Evolutionary conservation across 2,888 invertebrate genomes (phyloP).

Genomic region (Amblyteles armatorius): DNA sequence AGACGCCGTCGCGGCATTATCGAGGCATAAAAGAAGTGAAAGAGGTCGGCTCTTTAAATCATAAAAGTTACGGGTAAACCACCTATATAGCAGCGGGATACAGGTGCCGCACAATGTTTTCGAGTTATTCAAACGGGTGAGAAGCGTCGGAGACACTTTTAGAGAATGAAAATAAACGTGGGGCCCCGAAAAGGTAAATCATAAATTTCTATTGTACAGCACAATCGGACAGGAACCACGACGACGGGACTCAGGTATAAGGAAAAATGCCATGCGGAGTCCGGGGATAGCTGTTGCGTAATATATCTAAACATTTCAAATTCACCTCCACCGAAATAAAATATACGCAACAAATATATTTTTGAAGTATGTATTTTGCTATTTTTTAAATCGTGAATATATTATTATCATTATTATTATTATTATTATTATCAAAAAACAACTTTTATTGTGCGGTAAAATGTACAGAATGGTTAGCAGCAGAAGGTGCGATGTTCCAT

Average conservation of each 20-base stretch:
- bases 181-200: constrained; percentile 17
- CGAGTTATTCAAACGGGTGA: background rate
- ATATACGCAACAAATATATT: no score
- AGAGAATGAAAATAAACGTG: constrained; percentile 13
- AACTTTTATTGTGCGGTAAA: no score
- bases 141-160: constrained; percentile 32
- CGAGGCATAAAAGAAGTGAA: background rate
- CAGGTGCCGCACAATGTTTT: constrained; percentile 5
- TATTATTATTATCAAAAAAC: no score
- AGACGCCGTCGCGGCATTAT: constrained; percentile 41
- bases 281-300: no score
- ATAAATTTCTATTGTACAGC: constrained; percentile 8
- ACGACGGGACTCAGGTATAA: background rate
- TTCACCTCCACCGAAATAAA: no score
- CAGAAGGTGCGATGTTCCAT: no score
- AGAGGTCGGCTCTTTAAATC: background rate
- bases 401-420: no score
- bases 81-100: constrained; percentile 2
- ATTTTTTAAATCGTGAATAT: no score
- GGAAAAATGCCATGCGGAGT: no score
- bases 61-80: constrained; percentile 9
- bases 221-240: background rate
- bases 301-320: no score
- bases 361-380: no score
- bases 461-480: no score